These are phyloP conservation scores for Sus scrofa DNA, from an alignment of 2,113 vertebrate genomes.

Conservation along the genomic window T2T-Sscrofa CM000821.6:2662501-2663000, in stretches of 20 bases:
- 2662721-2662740: background rate
- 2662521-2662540: background rate
- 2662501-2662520: background rate
- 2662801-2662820: background rate
- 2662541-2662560: background rate
- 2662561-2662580: background rate
- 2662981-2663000: background rate
- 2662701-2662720: background rate
- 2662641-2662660: background rate
- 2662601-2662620: background rate
- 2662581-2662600: background rate
- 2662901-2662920: background rate
- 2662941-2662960: no score
- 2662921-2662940: rapidly evolving
- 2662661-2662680: background rate
- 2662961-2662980: background rate
- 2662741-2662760: no score
- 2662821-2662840: background rate
- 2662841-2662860: background rate
- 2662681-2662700: background rate
- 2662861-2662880: background rate
- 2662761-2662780: background rate
- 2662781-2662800: background rate
- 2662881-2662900: background rate
- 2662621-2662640: background rate